Base-by-base conservation (phyloP, 2,113 vertebrate genomes). In the Poecilia latipinna region DNA sequence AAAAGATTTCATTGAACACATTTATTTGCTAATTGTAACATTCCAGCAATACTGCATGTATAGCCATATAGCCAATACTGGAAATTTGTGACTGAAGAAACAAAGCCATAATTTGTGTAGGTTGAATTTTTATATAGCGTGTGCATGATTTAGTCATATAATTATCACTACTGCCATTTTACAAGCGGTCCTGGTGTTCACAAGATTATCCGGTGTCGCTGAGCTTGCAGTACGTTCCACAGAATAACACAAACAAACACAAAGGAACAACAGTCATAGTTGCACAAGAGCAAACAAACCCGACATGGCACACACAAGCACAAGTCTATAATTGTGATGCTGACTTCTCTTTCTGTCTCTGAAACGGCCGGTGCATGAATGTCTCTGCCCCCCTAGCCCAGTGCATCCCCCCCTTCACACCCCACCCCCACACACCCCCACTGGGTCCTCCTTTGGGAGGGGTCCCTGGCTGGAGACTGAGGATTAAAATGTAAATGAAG, bases 361-460 rank as follows among this genome's bases (percentile, higher is more conserved):
- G 82, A 85, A 72, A 72, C 73, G 90, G 92, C 78, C 83, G 35
- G 87, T 92, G 93, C 80, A 90, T 72, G 62, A 93, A 93, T 87
- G 93, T 94, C 91, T 94, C 86, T 94, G 94, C 93, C 92, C 92
- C 94, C 92, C 91, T 93, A 90, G 85, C 93, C 94, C 94, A 94
- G 94, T 94, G 90, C 82, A 82, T 85, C 86, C 90, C 93, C 93
- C 84, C 75, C 64, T 70, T 57, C 64, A 54, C 72, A 82, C 84
- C 69, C 29, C 17, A 19, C 15, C 54, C 78, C 79, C 77, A 69
- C 19, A 76, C 71, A 82, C 91, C 89, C 92, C 89, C 92, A 93
- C 94, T 94, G 93, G 94, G 94, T 94, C 94, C 93, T 94, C 93
- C 90, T 91, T 92, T 83, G 93, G 94, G 93, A 93, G 93, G 91